A percentile compares a stretch with the other conserved stretches of the same genome.
These are phyloP conservation scores for Micrastur ruficollis DNA, from an alignment of 2,797 vertebrate species.

Conservation along the genomic window DNA sequence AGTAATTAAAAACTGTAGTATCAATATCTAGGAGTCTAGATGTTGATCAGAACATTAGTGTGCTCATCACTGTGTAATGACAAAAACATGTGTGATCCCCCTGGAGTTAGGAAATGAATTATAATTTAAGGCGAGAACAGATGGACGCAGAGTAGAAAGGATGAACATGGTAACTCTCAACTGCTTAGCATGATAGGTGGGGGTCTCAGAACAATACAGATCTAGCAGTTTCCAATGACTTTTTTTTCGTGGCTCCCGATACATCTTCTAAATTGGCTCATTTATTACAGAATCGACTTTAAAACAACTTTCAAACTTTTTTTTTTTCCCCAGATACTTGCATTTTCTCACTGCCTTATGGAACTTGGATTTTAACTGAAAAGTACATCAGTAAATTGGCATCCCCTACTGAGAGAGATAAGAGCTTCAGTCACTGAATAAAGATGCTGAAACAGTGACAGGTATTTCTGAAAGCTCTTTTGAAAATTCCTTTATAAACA, in stretches of 20 bases:
- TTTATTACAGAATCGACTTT: conserved; percentile 26
- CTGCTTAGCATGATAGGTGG: neutral
- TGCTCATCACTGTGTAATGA: neutral
- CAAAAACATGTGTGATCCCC: neutral
- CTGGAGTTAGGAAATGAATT: neutral
- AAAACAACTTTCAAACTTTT: conserved; percentile 23
- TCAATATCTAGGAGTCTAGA: neutral
- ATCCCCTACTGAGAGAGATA: conserved; percentile 30
- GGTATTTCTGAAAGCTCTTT: conserved; percentile 39
- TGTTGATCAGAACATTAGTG: neutral
- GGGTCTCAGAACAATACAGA: neutral
- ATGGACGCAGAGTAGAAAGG: neutral
- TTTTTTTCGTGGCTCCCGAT: neutral
- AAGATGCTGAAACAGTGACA: conserved; percentile 23
- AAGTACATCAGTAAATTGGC: conserved; percentile 42
- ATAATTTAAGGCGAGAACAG: neutral
- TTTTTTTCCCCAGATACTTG: neutral
- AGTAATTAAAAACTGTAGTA: neutral
- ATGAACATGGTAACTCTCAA: neutral
- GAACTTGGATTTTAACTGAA: conserved; percentile 14
- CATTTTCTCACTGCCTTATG: conserved; percentile 15
- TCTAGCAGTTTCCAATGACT: neutral
- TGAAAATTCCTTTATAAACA: conserved; percentile 38
- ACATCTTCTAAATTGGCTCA: conserved; percentile 18
- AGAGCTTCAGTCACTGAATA: neutral